phyloP scores from a whole-genome alignment of 2,113 vertebrate genomes.

The Proterorhinus semilunaris region DNA sequence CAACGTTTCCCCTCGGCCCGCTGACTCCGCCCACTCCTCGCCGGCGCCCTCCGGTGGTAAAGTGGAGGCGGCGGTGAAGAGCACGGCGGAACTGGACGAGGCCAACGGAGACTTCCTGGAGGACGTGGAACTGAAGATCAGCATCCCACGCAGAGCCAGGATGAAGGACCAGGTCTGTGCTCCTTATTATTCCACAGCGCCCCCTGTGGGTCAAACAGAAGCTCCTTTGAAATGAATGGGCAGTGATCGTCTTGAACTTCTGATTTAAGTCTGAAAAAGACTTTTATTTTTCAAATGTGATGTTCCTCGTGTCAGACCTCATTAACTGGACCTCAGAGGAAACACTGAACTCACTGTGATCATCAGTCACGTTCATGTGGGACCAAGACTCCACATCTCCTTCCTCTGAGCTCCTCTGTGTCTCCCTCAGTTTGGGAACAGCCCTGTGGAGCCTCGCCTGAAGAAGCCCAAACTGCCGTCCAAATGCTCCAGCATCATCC shows the following conservation, averaged over 20 bases:
- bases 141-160: slow-evolving; percentile 83
- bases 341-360: too few species aligned
- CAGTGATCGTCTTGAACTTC: too few species aligned
- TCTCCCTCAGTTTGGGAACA: slow-evolving; percentile 83
- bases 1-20: slow-evolving; percentile 86
- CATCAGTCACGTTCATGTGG: too few species aligned
- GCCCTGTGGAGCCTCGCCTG: slow-evolving; percentile 66
- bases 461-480: slow-evolving; percentile 78
- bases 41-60: slow-evolving; percentile 86
- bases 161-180: slow-evolving; percentile 87
- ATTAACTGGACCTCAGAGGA: too few species aligned
- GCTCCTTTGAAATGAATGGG: too few species aligned
- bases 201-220: too few species aligned
- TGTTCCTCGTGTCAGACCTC: too few species aligned
- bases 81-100: slow-evolving; percentile 79
- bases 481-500: slow-evolving; percentile 82
- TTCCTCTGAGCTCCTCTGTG: too few species aligned
- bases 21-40: slow-evolving; percentile 90
- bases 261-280: too few species aligned
- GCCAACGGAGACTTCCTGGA: slow-evolving; percentile 72
- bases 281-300: too few species aligned
- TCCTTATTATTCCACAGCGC: too few species aligned
- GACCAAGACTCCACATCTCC: too few species aligned
- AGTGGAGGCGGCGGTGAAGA: slow-evolving; percentile 90
- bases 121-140: slow-evolving; percentile 79